These are phyloP conservation scores for Tetramorium parvispinum DNA, from an alignment of 1,140 invertebrate species.

Conservation along the genomic window DNA sequence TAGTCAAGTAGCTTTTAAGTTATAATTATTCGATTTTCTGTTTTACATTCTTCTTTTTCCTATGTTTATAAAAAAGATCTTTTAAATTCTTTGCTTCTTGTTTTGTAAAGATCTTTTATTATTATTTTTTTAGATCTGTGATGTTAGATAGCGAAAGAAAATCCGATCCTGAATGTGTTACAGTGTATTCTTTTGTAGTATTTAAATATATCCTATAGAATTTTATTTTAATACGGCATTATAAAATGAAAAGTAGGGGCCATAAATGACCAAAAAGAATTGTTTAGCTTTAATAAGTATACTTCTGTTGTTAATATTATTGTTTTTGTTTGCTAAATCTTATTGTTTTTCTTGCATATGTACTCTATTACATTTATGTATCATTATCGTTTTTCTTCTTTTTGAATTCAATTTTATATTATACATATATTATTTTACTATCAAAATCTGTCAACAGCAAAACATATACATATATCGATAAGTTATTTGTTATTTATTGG, in stretches of 20 bases:
- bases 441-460: slow-evolving; percentile 1
- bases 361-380: background rate
- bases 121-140: background rate
- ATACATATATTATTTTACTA: background rate
- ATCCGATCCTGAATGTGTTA: slow-evolving; percentile 3
- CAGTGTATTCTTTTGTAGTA: background rate
- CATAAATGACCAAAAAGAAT: slow-evolving; percentile 50
- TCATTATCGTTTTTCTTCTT: background rate
- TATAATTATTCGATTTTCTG: background rate
- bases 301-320: slow-evolving; percentile 32
- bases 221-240: slow-evolving; percentile 30
- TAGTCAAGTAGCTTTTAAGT: background rate
- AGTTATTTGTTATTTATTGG: slow-evolving; percentile 22
- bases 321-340: slow-evolving; percentile 40
- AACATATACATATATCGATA: slow-evolving; percentile 2
- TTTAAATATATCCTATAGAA: slow-evolving; percentile 12
- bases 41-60: background rate
- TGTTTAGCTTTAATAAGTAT: slow-evolving; percentile 39
- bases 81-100: background rate
- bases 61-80: background rate
- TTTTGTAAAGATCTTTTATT: background rate
- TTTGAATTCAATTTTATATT: background rate
- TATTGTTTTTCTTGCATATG: slow-evolving; percentile 13
- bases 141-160: background rate
- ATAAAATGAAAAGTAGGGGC: slow-evolving; percentile 31